Evolutionary conservation across 2,888 invertebrate species (phyloP).

Genomic region (Nemotelus nigrinus): DNA sequence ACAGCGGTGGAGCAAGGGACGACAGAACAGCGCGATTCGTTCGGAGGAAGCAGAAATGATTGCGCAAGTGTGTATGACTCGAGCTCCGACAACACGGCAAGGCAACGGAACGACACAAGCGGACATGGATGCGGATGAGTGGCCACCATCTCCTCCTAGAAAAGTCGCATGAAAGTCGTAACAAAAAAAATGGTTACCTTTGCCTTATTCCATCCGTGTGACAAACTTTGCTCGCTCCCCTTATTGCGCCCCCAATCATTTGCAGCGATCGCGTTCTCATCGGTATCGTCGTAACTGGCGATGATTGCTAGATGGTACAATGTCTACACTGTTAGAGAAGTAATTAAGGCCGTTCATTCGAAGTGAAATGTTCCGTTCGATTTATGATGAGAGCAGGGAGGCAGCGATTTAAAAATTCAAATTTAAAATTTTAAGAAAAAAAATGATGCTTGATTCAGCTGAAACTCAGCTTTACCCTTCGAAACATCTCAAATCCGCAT

Average conservation of each 20-base stretch:
- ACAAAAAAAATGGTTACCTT: conserved; percentile 39
- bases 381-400: neutral
- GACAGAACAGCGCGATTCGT: too few species aligned
- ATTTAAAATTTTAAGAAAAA: neutral
- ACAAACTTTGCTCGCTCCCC: conserved; percentile 26
- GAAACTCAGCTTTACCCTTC: too few species aligned
- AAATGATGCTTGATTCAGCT: too few species aligned
- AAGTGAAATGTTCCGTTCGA: too few species aligned
- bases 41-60: conserved; percentile 43
- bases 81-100: too few species aligned
- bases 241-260: conserved; percentile 4
- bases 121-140: conserved; percentile 35
- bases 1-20: conserved; percentile 47
- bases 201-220: conserved; percentile 46
- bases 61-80: conserved; percentile 12
- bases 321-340: too few species aligned
- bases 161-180: conserved; percentile 26
- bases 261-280: conserved; percentile 23
- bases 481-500: too few species aligned
- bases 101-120: conserved; percentile 27
- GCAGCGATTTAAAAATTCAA: neutral
- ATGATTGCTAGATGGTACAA: neutral
- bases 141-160: conserved; percentile 47
- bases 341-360: too few species aligned
- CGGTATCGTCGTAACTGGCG: neutral